A percentile compares a stretch with the other conserved stretches of the same genome.
Conservation (phyloP, 2,797 vertebrate genomes). For the Ambastaia sidthimunki region DNA sequence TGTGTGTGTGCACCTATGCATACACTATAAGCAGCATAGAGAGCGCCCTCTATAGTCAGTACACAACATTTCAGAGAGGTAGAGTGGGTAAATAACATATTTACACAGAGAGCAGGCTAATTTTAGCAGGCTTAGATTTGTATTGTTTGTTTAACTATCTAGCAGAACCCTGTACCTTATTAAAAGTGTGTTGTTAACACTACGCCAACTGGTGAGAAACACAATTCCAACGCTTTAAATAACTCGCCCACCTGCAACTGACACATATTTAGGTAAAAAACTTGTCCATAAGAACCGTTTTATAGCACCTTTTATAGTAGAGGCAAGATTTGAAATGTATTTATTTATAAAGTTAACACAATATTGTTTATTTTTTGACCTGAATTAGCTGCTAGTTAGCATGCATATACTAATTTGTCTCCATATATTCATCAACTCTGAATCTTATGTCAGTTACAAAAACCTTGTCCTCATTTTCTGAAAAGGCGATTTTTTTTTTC, state of each 20-base stretch:
- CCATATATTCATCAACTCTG: background rate
- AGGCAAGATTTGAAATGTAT: background rate
- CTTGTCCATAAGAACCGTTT: background rate
- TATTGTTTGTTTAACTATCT: background rate
- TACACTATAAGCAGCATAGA: background rate
- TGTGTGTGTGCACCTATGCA: background rate
- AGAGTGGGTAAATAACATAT: constrained; percentile 8
- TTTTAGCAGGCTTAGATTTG: constrained; percentile 56
- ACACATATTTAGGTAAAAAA: background rate
- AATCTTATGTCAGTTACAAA: background rate
- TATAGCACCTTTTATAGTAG: background rate
- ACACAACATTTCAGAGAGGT: background rate
- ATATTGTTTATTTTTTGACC: background rate
- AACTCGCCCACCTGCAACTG: background rate
- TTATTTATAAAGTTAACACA: background rate
- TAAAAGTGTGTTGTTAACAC: constrained; percentile 38
- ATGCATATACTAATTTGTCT: background rate
- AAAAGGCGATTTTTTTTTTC: background rate
- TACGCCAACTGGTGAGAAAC: constrained; percentile 11
- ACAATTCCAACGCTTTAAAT: background rate
- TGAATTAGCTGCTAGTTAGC: background rate
- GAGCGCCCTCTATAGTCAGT: constrained; percentile 23
- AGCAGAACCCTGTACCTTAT: constrained; percentile 45
- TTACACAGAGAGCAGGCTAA: constrained; percentile 22
- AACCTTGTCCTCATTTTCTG: background rate